phyloP scores from a whole-genome alignment of 2,888 invertebrate species.

The Amiota mariae region DNA sequence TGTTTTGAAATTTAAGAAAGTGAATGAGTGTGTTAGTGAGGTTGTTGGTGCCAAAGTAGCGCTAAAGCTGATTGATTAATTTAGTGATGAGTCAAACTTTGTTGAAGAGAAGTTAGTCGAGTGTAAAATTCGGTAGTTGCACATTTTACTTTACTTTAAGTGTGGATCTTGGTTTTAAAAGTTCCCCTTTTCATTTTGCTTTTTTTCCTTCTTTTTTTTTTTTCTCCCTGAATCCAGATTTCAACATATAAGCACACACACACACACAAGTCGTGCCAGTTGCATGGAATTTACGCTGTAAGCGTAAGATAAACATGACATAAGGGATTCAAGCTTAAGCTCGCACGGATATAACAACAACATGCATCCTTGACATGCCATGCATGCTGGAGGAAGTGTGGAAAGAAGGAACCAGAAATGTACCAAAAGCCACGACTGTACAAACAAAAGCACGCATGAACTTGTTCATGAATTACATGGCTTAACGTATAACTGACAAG shows the following conservation, averaged over 20 bases:
- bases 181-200: neutral
- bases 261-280: slow-evolving; percentile 40
- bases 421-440: neutral
- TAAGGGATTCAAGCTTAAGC: slow-evolving; percentile 50
- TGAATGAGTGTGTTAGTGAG: too few relatives aligned
- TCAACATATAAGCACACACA: neutral
- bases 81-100: slow-evolving; percentile 4
- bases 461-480: neutral
- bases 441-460: slow-evolving; percentile 10
- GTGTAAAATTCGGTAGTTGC: too few relatives aligned
- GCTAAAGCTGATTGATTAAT: slow-evolving; percentile 1
- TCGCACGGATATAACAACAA: neutral
- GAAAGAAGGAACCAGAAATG: neutral
- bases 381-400: too few relatives aligned
- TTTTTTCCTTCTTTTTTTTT: neutral
- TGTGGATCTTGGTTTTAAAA: neutral
- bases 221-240: neutral
- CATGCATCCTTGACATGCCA: neutral
- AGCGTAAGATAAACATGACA: slow-evolving; percentile 63
- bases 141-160: too few relatives aligned
- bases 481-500: neutral
- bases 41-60: too few relatives aligned
- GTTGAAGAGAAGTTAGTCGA: too few relatives aligned
- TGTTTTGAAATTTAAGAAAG: too few relatives aligned
- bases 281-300: slow-evolving; percentile 56